These are phyloP conservation scores for Osmerus mordax DNA, from an alignment of 2,113 vertebrate genomes.

Conservation along the genomic window DNA sequence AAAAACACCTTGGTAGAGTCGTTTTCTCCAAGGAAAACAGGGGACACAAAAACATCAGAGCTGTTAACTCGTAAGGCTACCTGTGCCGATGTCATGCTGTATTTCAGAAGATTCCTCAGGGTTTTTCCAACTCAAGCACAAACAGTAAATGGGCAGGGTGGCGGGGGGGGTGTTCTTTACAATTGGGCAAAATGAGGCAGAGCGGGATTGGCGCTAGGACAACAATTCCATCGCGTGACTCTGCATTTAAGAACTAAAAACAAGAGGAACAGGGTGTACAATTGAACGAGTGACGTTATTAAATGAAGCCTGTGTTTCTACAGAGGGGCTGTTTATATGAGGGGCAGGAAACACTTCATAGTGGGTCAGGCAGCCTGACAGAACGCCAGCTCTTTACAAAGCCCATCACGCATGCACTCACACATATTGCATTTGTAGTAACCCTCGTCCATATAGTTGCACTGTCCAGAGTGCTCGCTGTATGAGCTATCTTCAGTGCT, in stretches of 20 bases:
- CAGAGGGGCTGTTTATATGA: conserved; percentile 16
- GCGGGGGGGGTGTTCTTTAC: no score
- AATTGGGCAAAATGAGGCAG: no score
- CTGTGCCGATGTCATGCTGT: no score
- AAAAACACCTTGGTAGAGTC: conserved; percentile 26
- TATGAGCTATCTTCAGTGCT: conserved; percentile 51
- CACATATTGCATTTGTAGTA: not conserved
- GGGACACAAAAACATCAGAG: conserved; percentile 1
- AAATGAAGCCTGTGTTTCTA: conserved; percentile 6
- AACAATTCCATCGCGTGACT: no score
- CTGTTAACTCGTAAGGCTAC: not conserved
- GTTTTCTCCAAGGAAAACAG: conserved; percentile 22
- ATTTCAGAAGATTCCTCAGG: no score
- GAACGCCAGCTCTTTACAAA: conserved; percentile 2
- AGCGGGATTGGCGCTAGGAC: no score
- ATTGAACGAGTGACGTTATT: not conserved
- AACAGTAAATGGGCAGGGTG: conserved; percentile 10
- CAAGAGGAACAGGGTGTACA: not conserved
- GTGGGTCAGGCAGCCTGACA: conserved; percentile 29
- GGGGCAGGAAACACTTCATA: conserved; percentile 33
- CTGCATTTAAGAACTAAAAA: not conserved
- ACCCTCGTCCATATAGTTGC: conserved; percentile 22
- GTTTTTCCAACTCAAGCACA: not conserved
- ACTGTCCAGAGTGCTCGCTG: conserved; percentile 37
- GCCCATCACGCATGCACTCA: conserved; percentile 8